Conservation (phyloP, 2,888 invertebrate genomes). For the Trichopria drosophilae region DNA sequence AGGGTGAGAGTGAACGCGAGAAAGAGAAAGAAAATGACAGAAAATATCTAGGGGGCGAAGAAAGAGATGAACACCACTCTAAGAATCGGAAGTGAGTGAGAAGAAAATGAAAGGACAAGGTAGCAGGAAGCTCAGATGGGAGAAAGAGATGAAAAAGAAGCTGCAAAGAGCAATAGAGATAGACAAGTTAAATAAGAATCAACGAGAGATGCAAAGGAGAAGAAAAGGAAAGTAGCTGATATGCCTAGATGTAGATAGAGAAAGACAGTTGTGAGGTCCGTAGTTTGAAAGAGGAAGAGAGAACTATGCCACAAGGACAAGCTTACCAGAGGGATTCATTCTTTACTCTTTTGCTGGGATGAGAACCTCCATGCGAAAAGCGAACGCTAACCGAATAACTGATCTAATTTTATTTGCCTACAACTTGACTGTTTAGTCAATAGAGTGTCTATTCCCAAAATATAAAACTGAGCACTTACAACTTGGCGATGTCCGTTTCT, state of each 20-base stretch:
- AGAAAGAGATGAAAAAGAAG: slow-evolving; percentile 3
- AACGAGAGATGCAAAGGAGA: background rate
- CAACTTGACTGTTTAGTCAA: no score
- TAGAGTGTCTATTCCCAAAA: no score
- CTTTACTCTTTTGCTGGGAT: slow-evolving; percentile 37
- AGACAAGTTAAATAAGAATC: background rate
- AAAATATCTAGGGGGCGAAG: slow-evolving; percentile 4
- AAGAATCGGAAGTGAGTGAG: slow-evolving; percentile 5
- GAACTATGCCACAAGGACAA: slow-evolving; percentile 54
- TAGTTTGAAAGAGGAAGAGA: slow-evolving; percentile 27
- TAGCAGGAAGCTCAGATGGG: background rate
- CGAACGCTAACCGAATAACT: slow-evolving; percentile 39
- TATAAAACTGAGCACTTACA: no score
- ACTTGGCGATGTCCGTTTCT: no score
- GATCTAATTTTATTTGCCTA: slow-evolving; percentile 43
- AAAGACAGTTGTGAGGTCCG: no score
- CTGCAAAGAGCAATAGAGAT: slow-evolving; percentile 2
- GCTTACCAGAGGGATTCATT: slow-evolving; percentile 44
- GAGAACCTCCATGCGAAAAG: slow-evolving; percentile 24
- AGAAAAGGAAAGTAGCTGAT: slow-evolving; percentile 19
- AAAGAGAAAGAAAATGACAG: slow-evolving; percentile 20
- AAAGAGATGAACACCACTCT: background rate
- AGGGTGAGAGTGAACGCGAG: slow-evolving; percentile 24
- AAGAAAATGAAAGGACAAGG: slow-evolving; percentile 7
- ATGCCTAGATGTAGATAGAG: no score